Evolutionary conservation across 2,888 invertebrate species (phyloP), one percentile per base, ranked within the genome.

Genomic region (Oeneis ivallda): DNA sequence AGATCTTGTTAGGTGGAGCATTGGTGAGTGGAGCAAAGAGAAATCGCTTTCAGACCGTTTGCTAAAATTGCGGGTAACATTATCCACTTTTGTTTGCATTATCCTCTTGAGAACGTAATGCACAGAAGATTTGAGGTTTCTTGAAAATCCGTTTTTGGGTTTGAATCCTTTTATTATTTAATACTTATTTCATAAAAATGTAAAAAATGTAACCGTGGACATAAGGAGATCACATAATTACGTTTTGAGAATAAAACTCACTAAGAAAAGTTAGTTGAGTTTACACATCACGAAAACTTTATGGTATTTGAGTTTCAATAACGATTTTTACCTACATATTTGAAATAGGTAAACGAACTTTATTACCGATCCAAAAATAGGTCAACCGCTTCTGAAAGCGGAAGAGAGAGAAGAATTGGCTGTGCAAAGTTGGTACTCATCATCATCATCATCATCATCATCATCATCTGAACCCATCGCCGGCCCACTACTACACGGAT

Each of bases 71-170:
- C 66, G 70, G 71, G 74, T 73, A 72, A 75, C 69, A 72, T 75
- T 79, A 78, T 77, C 76, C 75, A 71, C 74, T 74, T 71, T 74
- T 73, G 70, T 69, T 69, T 73, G 67, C 75, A 76, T 78, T 79
- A 78, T 76, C 73, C 75, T 70, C 75, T 73, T 70, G 50, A 66
- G 78, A 26, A 57, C 58, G 17, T 63, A 47, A 58, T 37, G 37
- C 26, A 43, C 50, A 45, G 47, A 58, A 26, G 39, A 47, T 62
- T 62, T 65, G 50, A 53, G 39, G 37, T 52, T 34, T 43, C 17
- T 54, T 41, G 39, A 54, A 49, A 64, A 34, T 41, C 17, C 5
- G 19, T 56, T 41, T 56, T 41, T 2, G 13, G 19, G 13, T 41
- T 26, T 50, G 15, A 13, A 13, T 50, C 11, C 8, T 34, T 34